phyloP scores from a whole-genome alignment of 2,797 vertebrate species.

The Halcyon badia region DNA sequence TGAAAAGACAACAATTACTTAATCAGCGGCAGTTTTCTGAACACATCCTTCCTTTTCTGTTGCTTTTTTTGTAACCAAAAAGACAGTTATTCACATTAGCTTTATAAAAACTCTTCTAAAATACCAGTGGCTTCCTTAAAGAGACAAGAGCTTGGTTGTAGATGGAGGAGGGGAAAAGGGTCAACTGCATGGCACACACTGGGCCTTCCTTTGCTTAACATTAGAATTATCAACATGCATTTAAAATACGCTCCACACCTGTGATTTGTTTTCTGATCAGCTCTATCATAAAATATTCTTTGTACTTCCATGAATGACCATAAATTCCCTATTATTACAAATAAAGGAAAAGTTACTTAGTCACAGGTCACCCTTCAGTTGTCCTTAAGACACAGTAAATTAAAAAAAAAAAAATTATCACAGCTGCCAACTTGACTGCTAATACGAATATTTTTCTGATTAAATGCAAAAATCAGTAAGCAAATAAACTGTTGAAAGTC shows the following conservation, averaged over 20 bases:
- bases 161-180: not conserved
- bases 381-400: not conserved
- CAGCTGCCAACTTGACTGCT: not conserved
- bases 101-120: constrained; percentile 7
- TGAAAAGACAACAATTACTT: constrained; percentile 64
- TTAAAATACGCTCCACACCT: not conserved
- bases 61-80: constrained; percentile 58
- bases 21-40: constrained; percentile 48
- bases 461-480: not conserved
- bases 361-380: not conserved
- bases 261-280: not conserved
- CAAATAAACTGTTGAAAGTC: not conserved
- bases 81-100: not conserved
- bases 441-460: not conserved
- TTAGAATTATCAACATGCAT: accelerated
- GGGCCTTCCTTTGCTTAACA: not conserved
- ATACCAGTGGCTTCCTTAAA: not conserved
- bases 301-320: not conserved
- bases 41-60: constrained; percentile 73
- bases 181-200: accelerated
- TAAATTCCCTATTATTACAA: not conserved
- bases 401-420: not conserved
- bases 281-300: not conserved
- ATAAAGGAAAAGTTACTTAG: not conserved
- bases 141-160: not conserved